Percentiles rank a stretch among this genome's conserved stretches.
These are phyloP conservation scores for Tenthredo distinguenda DNA, from an alignment of 2,888 invertebrate genomes.

Conservation along the genomic window DNA sequence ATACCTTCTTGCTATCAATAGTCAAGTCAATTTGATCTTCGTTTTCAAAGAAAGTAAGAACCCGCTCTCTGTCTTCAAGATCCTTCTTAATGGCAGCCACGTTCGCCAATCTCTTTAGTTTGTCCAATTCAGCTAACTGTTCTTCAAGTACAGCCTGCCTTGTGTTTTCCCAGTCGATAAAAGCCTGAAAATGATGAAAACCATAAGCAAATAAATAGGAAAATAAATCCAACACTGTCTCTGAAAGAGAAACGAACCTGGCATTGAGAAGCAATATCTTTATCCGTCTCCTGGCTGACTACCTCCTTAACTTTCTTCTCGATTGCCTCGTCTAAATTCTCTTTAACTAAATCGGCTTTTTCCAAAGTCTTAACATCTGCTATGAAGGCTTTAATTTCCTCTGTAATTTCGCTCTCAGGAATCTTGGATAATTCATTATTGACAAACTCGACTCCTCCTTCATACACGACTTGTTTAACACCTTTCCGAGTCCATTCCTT, in stretches of 20 bases:
- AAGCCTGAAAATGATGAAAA: constrained; percentile 75
- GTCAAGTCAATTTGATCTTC: constrained; percentile 87
- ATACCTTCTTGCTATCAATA: constrained; percentile 82
- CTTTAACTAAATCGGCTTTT: constrained; percentile 63
- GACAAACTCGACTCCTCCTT: constrained; percentile 76
- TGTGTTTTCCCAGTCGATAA: constrained; percentile 81
- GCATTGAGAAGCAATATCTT: constrained; percentile 82
- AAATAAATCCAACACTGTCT: neutral
- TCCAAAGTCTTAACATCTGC: constrained; percentile 62
- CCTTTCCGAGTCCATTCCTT: constrained; percentile 65
- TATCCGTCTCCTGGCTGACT: constrained; percentile 80
- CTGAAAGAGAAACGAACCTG: constrained; percentile 73
- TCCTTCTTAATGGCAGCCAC: constrained; percentile 82
- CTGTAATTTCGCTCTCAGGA: constrained; percentile 70
- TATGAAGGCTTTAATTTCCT: constrained; percentile 75
- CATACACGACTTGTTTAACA: constrained; percentile 72
- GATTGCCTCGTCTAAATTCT: constrained; percentile 78
- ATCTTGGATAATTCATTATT: constrained; percentile 72
- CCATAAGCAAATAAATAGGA: neutral
- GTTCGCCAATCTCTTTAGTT: constrained; percentile 78
- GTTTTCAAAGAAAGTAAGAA: constrained; percentile 87
- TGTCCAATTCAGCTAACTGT: constrained; percentile 81
- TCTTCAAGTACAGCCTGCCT: constrained; percentile 82
- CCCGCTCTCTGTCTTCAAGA: constrained; percentile 82
- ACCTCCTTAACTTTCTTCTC: constrained; percentile 80